Evolutionary conservation across 1,140 invertebrate genomes (phyloP), one percentile per base, ranked within the genome.

Genomic region (Zaprionus camerounensis): DNA sequence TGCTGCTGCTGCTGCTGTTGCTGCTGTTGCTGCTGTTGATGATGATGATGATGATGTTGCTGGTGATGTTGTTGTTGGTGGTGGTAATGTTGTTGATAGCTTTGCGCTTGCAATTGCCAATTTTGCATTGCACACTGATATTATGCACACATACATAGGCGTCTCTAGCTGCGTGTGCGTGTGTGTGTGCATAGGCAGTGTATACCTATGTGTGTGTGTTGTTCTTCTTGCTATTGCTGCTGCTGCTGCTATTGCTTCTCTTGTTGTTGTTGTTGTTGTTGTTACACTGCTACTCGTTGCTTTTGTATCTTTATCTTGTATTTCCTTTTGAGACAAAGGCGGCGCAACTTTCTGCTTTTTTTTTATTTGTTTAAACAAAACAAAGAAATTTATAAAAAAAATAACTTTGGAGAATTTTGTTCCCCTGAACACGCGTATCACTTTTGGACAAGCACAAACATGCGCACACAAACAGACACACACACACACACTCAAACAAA

Each of bases 91-190:
- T 88, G 84, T 88, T 88, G 84, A 83, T 88, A 88, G 81, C 81
- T 90, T 71, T 78, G 81, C 72, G 79, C 78, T 76, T 88, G 85
- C 79, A 90, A 82, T 88, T 88, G 78, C 85, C 85, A 88, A 88
- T 88, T 88, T 88, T 88, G 85, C 85, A 88, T 88, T 83, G 85
- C 85, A 90, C 85, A 81, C 77, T 56, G 80, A 80, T 66, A 65
- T 77, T 87, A 69, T 74, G 66, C 46, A 72, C 53, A 67, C 57
- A 75, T 68, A 67, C 83, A 65, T 65, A 70, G 71, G 78, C 46
- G 62, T 76, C 65, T 76, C 55, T 68, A 65, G 56, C 53, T 44
- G 20, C 28, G 22, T 61, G 31, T 67, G 12, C 57, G 57, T 57
- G 28, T 41, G 66, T 75, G 49, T 74, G 46, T 63, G 13, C 17